Evolutionary conservation across 2,888 invertebrate genomes (phyloP).

Genomic region (Beris chalybata): DNA sequence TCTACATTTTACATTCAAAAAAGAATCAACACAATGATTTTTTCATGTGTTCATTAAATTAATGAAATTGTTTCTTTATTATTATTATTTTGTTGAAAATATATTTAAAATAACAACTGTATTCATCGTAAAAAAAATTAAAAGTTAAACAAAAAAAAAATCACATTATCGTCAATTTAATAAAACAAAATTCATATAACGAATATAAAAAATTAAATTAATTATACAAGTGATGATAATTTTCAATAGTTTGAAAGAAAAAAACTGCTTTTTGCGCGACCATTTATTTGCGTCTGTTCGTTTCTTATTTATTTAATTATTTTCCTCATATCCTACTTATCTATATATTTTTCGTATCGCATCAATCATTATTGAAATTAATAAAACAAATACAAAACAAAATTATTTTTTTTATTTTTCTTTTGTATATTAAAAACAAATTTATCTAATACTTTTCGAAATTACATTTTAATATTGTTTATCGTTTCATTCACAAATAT

Average conservation of each 20-base stretch:
- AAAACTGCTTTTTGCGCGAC: conserved; percentile 40
- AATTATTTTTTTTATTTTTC: too few relatives aligned
- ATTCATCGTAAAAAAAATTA: conserved; percentile 12
- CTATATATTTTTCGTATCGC: not conserved
- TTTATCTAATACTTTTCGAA: too few relatives aligned
- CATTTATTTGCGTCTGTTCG: conserved; percentile 34
- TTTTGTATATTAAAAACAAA: too few relatives aligned
- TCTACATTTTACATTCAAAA: too few relatives aligned
- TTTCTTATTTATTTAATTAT: conserved; percentile 8
- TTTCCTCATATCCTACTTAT: not conserved
- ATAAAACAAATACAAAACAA: too few relatives aligned
- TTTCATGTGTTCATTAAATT: too few relatives aligned
- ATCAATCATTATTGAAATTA: not conserved
- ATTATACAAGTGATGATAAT: not conserved
- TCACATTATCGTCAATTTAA: conserved; percentile 9
- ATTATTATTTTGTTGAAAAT: conserved; percentile 1
- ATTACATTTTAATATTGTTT: too few relatives aligned
- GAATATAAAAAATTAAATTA: conserved; percentile 22
- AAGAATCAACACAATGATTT: too few relatives aligned
- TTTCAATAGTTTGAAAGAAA: conserved; percentile 14
- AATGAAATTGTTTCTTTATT: conserved; percentile 23
- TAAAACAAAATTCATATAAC: conserved; percentile 4
- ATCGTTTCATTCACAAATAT: too few relatives aligned
- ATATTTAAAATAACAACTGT: not conserved
- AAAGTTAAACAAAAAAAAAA: conserved; percentile 27